Percentiles rank a stretch among this genome's conserved stretches.
Evolutionary conservation across 2,113 vertebrate species (phyloP).

Genomic region (Oxyura jamaicensis): DNA sequence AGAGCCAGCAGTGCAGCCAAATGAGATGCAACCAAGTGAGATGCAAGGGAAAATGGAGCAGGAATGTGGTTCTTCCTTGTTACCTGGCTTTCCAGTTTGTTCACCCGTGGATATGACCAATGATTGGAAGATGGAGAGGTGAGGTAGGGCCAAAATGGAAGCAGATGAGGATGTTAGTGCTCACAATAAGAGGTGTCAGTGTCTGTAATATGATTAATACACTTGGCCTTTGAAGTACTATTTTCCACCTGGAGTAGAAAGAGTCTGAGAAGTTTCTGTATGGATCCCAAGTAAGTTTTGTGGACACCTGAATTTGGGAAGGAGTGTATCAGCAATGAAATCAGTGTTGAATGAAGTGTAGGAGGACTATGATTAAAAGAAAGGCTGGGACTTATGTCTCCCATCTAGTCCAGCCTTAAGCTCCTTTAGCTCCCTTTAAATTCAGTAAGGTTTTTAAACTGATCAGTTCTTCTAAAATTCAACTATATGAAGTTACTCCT

Average conservation of each 20-base stretch:
- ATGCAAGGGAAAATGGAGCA: background rate
- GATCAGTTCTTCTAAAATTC: background rate
- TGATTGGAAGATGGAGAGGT: background rate
- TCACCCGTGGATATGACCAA: background rate
- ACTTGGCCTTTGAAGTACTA: background rate
- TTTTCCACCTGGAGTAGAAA: background rate
- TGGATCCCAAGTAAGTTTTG: background rate
- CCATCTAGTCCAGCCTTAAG: background rate
- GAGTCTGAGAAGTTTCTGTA: background rate
- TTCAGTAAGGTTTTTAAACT: background rate
- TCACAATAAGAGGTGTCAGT: background rate
- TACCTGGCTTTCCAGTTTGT: background rate
- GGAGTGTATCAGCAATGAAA: background rate
- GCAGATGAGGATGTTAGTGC: background rate
- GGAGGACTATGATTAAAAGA: background rate
- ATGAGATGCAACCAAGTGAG: too few relatives aligned
- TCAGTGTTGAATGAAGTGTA: background rate
- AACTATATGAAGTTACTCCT: background rate
- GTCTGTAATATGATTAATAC: background rate
- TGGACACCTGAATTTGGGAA: background rate
- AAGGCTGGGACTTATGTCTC: background rate
- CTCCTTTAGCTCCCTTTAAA: background rate
- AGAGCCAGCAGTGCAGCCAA: background rate
- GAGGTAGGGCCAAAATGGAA: background rate
- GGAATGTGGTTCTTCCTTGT: too few relatives aligned